Evolutionary conservation across 2,113 vertebrate genomes (phyloP).

Genomic region (Rhea pennata): DNA sequence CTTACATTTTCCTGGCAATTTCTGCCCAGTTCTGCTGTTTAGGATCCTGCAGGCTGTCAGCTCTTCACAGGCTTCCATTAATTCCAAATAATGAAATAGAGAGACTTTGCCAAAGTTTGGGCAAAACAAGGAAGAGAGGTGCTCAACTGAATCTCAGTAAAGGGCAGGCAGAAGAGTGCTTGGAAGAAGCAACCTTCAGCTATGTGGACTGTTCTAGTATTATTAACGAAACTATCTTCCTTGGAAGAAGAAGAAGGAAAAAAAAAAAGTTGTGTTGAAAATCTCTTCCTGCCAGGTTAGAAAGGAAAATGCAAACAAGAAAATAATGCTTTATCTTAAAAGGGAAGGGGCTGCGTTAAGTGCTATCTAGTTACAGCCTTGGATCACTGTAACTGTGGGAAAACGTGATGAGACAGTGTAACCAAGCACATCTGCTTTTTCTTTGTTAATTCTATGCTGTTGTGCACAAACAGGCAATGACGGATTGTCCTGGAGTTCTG

Average conservation of each 20-base stretch:
- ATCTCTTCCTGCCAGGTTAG: conserved; percentile 12
- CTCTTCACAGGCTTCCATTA: not conserved
- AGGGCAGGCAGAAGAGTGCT: not conserved
- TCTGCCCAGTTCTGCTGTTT: not conserved
- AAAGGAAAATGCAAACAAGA: conserved; percentile 21
- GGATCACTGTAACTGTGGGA: conserved; percentile 46
- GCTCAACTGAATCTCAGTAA: not conserved
- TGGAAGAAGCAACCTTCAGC: not conserved
- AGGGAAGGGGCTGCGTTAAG: not conserved
- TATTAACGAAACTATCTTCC: not conserved
- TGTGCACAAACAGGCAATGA: conserved; percentile 47
- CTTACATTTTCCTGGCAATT: not conserved
- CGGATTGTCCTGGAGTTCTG: conserved; percentile 47
- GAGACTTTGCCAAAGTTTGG: not conserved
- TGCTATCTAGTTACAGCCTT: not conserved
- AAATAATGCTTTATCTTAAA: conserved; percentile 26
- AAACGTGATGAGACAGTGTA: conserved; percentile 34
- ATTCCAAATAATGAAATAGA: not conserved
- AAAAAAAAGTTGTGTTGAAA: not conserved
- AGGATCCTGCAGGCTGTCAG: not conserved
- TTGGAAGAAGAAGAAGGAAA: too few relatives aligned
- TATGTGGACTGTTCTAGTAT: not conserved
- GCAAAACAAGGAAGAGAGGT: not conserved
- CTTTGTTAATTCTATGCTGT: conserved; percentile 30
- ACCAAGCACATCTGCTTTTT: conserved; percentile 12